Percentiles rank a stretch among this genome's conserved stretches.
Conservation (phyloP, 2,797 vertebrate species). For the Manis javanica region DNA sequence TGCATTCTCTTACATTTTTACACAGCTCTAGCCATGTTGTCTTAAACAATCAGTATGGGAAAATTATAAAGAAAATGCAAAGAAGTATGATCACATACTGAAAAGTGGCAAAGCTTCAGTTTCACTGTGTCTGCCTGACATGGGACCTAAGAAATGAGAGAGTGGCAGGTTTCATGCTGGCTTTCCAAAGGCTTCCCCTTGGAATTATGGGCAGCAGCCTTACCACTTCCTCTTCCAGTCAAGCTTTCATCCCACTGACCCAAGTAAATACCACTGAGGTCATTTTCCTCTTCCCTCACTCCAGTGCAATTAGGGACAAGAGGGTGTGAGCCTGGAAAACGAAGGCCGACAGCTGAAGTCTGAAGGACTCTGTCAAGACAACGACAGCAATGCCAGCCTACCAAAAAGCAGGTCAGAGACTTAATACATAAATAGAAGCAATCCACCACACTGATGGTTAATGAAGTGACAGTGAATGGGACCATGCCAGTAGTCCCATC, state of each 20-base stretch:
- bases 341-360: slow-evolving; percentile 59
- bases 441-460: neutral
- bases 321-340: slow-evolving; percentile 52
- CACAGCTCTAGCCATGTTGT: neutral
- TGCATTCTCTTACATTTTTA: neutral
- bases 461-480: slow-evolving; percentile 25
- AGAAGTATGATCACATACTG: neutral
- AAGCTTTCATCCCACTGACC: neutral
- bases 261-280: slow-evolving; percentile 36
- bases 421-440: slow-evolving; percentile 64
- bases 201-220: neutral
- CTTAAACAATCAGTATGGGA: neutral
- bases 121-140: neutral
- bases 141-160: neutral
- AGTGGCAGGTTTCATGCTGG: neutral
- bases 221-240: neutral
- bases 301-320: slow-evolving; percentile 48
- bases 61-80: slow-evolving; percentile 7
- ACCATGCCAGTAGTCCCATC: neutral
- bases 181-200: neutral
- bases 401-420: slow-evolving; percentile 61
- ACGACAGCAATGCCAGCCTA: neutral
- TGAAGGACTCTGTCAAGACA: slow-evolving; percentile 71
- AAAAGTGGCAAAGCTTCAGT: neutral
- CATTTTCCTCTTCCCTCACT: slow-evolving; percentile 39